Evolutionary conservation across 2,888 invertebrate species (phyloP).

Genomic region (Ctenicera cuprea): DNA sequence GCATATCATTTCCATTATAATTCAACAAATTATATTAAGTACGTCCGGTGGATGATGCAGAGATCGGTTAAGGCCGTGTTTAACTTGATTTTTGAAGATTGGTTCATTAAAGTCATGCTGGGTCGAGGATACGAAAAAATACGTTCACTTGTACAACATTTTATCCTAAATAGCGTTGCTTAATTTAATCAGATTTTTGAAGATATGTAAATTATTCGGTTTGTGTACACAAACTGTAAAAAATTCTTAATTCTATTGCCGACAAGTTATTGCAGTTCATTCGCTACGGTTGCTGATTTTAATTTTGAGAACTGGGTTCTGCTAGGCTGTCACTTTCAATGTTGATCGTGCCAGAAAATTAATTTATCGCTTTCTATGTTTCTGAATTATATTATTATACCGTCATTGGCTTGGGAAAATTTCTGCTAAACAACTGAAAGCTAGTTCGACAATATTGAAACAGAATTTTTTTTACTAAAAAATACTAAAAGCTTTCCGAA

Average conservation of each 20-base stretch:
- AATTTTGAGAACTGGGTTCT: background rate
- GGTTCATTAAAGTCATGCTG: background rate
- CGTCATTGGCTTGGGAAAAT: background rate
- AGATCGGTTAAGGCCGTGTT: background rate
- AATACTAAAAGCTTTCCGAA: too few relatives aligned
- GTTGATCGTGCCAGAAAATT: background rate
- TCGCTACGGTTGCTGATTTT: constrained; percentile 2
- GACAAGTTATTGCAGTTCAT: background rate
- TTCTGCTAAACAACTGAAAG: too few relatives aligned
- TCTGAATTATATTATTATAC: background rate
- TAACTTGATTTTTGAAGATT: background rate
- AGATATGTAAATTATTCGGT: background rate
- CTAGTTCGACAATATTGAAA: too few relatives aligned
- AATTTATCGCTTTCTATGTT: constrained; percentile 4
- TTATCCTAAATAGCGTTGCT: background rate
- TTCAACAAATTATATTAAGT: constrained; percentile 17
- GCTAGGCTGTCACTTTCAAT: constrained; percentile 5
- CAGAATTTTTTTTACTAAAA: too few relatives aligned
- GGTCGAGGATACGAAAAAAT: background rate
- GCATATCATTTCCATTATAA: constrained; percentile 28
- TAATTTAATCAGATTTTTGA: background rate
- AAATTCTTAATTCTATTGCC: too few relatives aligned
- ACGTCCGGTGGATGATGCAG: constrained; percentile 34
- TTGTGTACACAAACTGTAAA: too few relatives aligned
- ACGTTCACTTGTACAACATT: background rate